These are phyloP conservation scores for Sarotherodon lohbergeri DNA, from an alignment of 2,113 vertebrate genomes.

Conservation along the genomic window DNA sequence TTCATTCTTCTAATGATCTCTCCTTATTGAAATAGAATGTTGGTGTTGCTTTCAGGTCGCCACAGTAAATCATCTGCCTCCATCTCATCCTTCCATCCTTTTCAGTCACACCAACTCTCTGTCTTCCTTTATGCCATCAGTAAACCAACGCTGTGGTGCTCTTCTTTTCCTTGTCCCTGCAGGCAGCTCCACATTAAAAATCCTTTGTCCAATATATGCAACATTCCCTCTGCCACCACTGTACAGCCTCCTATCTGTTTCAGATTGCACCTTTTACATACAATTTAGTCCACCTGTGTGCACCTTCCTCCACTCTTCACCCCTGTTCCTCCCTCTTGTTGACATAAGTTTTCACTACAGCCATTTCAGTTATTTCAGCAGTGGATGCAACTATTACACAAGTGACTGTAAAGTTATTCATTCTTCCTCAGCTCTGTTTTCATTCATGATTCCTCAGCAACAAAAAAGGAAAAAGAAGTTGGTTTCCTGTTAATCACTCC, in stretches of 20 bases:
- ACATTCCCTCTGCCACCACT: background rate
- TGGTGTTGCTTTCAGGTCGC: background rate
- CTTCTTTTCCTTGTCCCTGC: background rate
- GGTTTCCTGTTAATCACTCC: background rate
- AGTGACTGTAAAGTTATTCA: background rate
- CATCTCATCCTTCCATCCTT: background rate
- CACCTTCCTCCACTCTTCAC: background rate
- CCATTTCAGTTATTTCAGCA: background rate
- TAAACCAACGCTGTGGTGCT: background rate
- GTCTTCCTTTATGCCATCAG: rapidly evolving
- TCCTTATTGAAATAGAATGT: background rate
- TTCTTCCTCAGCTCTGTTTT: background rate
- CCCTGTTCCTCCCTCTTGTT: background rate
- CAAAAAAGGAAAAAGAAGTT: background rate
- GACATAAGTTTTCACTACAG: background rate
- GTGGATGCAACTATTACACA: background rate
- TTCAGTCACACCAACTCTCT: background rate
- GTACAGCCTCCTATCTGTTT: background rate
- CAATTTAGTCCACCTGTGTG: background rate
- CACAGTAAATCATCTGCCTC: background rate
- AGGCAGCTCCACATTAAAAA: background rate
- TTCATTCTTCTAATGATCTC: background rate
- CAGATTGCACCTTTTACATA: background rate
- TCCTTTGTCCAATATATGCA: background rate
- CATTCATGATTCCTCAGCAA: background rate